phyloP scores from a whole-genome alignment of 92 coral and sea anemone species.

The Phenganax stokvisi region DNA sequence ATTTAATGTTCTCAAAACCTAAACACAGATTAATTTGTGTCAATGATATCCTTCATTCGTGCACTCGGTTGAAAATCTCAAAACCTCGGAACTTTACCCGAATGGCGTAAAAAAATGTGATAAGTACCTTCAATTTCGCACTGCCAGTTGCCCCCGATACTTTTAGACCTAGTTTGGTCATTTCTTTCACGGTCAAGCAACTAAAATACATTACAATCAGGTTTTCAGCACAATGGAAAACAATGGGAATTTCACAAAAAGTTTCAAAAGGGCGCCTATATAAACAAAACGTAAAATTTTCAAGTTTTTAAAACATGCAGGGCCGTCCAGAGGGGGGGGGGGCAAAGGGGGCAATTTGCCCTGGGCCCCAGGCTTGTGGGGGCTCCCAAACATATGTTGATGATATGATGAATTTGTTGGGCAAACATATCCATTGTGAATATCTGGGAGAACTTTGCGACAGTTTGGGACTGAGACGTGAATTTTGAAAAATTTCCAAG shows the following conservation, averaged over 20 bases:
- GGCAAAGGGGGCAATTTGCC: too few relatives aligned
- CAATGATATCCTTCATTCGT: not conserved
- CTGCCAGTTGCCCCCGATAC: constrained; percentile 89
- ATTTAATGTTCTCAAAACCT: constrained; percentile 84
- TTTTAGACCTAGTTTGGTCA: constrained; percentile 78
- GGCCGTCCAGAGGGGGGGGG: too few relatives aligned
- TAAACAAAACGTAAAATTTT: not conserved
- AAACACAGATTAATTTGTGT: not conserved
- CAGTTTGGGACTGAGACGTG: too few relatives aligned
- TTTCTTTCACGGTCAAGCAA: constrained; percentile 63
- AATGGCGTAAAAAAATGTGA: not conserved
- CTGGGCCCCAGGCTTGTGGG: too few relatives aligned
- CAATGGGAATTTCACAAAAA: not conserved
- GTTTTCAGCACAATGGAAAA: not conserved
- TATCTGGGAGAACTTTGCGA: too few relatives aligned
- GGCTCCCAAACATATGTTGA: too few relatives aligned
- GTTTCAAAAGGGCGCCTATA: not conserved
- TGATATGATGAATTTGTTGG: too few relatives aligned
- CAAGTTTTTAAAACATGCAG: too few relatives aligned
- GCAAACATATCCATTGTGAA: too few relatives aligned
- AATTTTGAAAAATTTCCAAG: too few relatives aligned
- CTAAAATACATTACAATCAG: constrained; percentile 37
- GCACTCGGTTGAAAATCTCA: not conserved
- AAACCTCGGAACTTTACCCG: not conserved
- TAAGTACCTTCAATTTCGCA: constrained; percentile 79